These are phyloP conservation scores for Paraplagusia blochii DNA, from an alignment of 2,113 vertebrate genomes.

Conservation along the genomic window DNA sequence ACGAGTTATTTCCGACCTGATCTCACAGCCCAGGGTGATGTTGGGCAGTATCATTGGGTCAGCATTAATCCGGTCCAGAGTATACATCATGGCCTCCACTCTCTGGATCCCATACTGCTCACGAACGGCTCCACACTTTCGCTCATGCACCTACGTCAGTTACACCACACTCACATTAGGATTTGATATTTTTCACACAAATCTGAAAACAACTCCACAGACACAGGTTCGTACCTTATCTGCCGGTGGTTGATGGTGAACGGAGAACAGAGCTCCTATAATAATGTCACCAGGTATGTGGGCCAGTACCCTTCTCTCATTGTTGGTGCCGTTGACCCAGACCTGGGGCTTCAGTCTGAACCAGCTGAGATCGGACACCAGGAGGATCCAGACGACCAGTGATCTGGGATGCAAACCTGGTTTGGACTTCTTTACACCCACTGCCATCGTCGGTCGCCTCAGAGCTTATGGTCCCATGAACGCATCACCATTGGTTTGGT, in stretches of 20 bases:
- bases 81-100: conserved; percentile 97
- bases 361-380: conserved; percentile 50
- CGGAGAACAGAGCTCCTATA: conserved; percentile 96
- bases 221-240: conserved; percentile 80
- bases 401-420: conserved; percentile 31
- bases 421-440: conserved; percentile 19
- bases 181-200: not conserved
- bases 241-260: conserved; percentile 95
- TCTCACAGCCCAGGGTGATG: conserved; percentile 93
- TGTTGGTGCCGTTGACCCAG: conserved; percentile 84
- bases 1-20: conserved; percentile 66
- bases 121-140: conserved; percentile 93
- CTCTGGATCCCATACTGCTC: conserved; percentile 98
- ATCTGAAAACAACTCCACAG: not conserved
- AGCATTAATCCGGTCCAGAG: conserved; percentile 92
- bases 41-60: conserved; percentile 89
- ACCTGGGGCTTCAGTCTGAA: conserved; percentile 62
- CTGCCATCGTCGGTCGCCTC: conserved; percentile 41
- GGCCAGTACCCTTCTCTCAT: conserved; percentile 89
- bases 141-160: conserved; percentile 82
- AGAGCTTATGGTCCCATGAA: conserved; percentile 24
- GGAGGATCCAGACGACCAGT: conserved; percentile 37
- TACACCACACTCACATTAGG: not conserved
- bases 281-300: conserved; percentile 94
- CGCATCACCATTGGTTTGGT: conserved; percentile 10